Evolutionary conservation across 1,140 invertebrate species (phyloP).

Genomic region (Caerostris darwini): DNA sequence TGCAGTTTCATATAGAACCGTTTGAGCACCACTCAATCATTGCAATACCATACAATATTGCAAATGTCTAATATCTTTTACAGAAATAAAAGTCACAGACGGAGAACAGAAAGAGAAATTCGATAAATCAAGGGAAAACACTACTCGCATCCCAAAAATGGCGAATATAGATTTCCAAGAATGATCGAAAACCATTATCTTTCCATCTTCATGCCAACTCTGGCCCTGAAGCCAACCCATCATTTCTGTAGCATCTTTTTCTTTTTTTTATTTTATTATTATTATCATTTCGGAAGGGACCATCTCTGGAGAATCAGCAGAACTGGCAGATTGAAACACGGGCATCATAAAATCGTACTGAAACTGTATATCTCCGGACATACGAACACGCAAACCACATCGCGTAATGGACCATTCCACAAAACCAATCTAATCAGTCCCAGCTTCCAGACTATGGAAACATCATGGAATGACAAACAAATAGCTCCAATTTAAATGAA

Average conservation of each 20-base stretch:
- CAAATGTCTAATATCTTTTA: neutral
- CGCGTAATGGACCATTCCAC: neutral
- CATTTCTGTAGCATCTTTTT: neutral
- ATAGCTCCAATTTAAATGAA: conserved; percentile 56
- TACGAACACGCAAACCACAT: neutral
- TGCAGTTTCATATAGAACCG: too few relatives aligned
- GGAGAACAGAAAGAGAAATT: too few relatives aligned
- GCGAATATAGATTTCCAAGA: neutral
- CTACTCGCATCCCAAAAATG: neutral
- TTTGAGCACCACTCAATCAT: too few relatives aligned
- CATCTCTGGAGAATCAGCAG: neutral
- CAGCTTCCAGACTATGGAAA: neutral
- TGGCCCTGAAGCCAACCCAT: neutral
- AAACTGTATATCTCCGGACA: neutral
- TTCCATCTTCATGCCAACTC: neutral
- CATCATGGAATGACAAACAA: conserved; percentile 32
- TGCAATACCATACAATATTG: too few relatives aligned
- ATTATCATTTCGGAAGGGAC: neutral
- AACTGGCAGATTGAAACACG: neutral
- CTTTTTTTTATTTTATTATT: too few relatives aligned
- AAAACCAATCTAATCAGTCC: neutral
- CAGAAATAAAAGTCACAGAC: neutral
- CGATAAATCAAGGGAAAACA: neutral
- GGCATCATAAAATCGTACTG: neutral
- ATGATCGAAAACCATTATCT: neutral